phyloP scores from a whole-genome alignment of 2,888 invertebrate genomes.

The Itoplectis maculator region DNA sequence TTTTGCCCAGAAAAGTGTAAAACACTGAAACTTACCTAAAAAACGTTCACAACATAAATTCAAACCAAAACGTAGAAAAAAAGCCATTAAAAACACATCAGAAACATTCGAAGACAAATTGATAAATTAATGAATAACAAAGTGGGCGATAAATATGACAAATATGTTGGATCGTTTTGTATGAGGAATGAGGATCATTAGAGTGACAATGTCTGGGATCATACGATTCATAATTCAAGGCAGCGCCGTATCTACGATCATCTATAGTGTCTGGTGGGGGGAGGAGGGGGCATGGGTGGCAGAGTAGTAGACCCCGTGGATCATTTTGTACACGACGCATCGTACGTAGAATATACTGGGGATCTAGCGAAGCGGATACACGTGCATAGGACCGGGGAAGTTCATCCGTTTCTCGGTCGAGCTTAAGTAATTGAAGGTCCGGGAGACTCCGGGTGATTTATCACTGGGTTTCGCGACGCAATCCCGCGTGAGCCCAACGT shows the following conservation, averaged over 20 bases:
- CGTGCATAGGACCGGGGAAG: slow-evolving; percentile 50
- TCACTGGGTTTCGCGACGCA: slow-evolving; percentile 70
- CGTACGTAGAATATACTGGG: neutral
- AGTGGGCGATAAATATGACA: neutral
- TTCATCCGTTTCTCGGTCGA: slow-evolving; percentile 57
- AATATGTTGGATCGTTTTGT: neutral
- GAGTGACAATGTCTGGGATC: neutral
- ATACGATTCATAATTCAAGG: slow-evolving; percentile 39
- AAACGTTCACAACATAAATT: neutral
- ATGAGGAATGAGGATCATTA: neutral
- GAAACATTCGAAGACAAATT: neutral
- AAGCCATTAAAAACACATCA: neutral
- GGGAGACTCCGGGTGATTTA: slow-evolving; percentile 75
- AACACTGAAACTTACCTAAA: too few species aligned
- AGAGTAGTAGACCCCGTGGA: neutral
- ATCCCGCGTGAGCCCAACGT: slow-evolving; percentile 37
- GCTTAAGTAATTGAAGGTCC: slow-evolving; percentile 77
- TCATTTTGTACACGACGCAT: slow-evolving; percentile 32
- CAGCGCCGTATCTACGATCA: neutral
- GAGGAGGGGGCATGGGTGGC: too few species aligned
- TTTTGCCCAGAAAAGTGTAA: too few species aligned
- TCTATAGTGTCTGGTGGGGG: slow-evolving; percentile 2
- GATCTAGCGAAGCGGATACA: slow-evolving; percentile 38
- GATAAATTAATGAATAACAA: neutral
- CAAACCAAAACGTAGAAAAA: neutral